Base-by-base conservation (phyloP, 2,797 vertebrate genomes). In the Etheostoma nigrum region DNA sequence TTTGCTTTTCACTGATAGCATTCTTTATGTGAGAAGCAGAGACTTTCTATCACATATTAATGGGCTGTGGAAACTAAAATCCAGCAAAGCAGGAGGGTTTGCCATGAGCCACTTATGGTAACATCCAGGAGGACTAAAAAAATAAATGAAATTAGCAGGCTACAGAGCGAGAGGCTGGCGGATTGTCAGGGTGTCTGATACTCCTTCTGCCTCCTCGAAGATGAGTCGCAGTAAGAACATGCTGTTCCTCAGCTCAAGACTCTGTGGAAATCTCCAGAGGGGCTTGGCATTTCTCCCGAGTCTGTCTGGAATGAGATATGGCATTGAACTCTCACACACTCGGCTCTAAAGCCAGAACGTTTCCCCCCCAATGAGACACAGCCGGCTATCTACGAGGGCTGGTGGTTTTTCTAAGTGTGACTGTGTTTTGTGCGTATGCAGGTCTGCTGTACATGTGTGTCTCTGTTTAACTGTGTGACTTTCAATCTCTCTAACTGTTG, bases 241-340 rank as follows among this genome's bases (percentile, higher is more conserved):
- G 23, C 63, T 61, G 90, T 93, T 89, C 91, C 85, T 86, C 81
- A 78, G 77, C 80, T 76, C 6, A 48, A 85, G 81, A 83, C 57
- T 11, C 58, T 19, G 78, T 79, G 83, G 79, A 91, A 88, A 82
- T 88, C 89, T 91, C 87, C 80, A 73, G 85, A 90, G 67, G 64
- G 72, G 71, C 88, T 89, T 93, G 86, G 88, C 79, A 63, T 84
- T 84, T 85, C 62, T 89, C 77, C 86, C 74, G 79, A 70, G 78
- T 84, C 74, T 88, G 89, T 89, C 84, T 88, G 83, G 88, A 93
- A 94, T 81, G 84, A 92, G 88, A 80, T 59, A 79, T 90, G 86
- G 91, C 94, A 95, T 95, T 96, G 94, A 95, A 94, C 90, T 95
- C 93, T 93, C 91, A 89, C 94, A 89, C 84, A 90, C 90, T 95